phyloP scores from a whole-genome alignment of 2,888 invertebrate species.

The Pterostichus madidus region DNA sequence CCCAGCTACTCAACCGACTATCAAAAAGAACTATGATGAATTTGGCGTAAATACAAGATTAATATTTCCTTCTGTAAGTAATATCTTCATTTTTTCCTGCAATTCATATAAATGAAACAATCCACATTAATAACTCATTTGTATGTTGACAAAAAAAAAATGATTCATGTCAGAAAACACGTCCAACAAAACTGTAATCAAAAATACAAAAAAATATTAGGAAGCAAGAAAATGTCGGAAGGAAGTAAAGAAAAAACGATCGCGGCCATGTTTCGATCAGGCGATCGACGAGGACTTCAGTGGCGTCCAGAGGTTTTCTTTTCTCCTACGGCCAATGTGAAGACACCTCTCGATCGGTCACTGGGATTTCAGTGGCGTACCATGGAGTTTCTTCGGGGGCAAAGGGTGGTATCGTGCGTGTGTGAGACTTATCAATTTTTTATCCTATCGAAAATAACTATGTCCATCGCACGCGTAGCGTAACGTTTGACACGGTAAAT shows the following conservation, averaged over 20 bases:
- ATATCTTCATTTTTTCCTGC: neutral
- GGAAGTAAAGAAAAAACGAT: conserved; percentile 40
- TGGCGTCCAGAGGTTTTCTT: neutral
- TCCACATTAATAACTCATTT: conserved; percentile 34
- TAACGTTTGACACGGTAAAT: conserved; percentile 39
- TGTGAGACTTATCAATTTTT: conserved; percentile 56
- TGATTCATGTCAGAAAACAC: conserved; percentile 31
- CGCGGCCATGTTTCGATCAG: conserved; percentile 39
- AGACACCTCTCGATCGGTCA: no score
- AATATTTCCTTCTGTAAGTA: neutral
- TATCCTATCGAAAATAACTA: conserved; percentile 56
- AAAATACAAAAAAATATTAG: conserved; percentile 47
- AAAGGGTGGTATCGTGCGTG: conserved; percentile 8
- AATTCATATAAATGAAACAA: conserved; percentile 7
- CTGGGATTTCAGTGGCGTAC: no score
- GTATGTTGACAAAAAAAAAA: conserved; percentile 28
- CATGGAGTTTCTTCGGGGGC: neutral
- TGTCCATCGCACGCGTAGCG: neutral
- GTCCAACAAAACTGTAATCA: conserved; percentile 46
- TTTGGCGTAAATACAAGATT: neutral
- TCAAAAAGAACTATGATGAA: no score
- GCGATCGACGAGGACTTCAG: conserved; percentile 25
- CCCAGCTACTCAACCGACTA: no score
- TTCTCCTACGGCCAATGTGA: no score
- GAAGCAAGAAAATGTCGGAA: conserved; percentile 37